phyloP scores from a whole-genome alignment of 2,888 invertebrate species.

The Girardia tigrina region DNA sequence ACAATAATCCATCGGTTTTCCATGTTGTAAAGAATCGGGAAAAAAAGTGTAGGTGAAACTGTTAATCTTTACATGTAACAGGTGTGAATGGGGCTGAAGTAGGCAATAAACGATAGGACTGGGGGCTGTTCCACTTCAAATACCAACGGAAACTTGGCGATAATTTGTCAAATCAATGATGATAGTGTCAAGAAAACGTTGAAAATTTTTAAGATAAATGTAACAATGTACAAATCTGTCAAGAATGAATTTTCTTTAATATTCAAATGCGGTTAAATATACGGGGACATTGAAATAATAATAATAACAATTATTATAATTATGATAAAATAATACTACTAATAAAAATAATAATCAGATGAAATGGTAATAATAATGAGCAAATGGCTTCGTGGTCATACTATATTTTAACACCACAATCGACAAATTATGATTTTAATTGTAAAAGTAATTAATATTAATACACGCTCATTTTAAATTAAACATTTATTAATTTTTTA shows the following conservation, averaged over 20 bases:
- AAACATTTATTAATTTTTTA: no score
- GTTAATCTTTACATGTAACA: not conserved
- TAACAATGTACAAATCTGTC: not conserved
- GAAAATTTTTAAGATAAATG: not conserved
- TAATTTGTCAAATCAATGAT: conserved; percentile 8
- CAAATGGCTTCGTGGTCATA: no score
- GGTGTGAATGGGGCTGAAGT: not conserved
- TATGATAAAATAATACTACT: no score
- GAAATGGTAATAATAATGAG: no score
- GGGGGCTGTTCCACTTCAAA: conserved; percentile 16
- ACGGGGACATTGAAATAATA: no score
- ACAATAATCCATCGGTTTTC: not conserved
- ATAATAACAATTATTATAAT: no score
- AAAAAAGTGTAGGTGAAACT: not conserved
- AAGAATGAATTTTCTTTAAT: not conserved
- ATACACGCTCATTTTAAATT: no score
- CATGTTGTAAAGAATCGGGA: not conserved
- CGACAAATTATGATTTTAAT: no score
- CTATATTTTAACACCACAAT: no score
- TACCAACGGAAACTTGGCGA: not conserved
- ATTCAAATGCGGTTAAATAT: no score
- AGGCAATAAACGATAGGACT: not conserved
- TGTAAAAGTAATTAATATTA: no score
- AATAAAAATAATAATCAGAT: no score
- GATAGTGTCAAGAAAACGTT: not conserved